phyloP scores from a whole-genome alignment of 2,888 invertebrate species.

The Apotomis capreana region DNA sequence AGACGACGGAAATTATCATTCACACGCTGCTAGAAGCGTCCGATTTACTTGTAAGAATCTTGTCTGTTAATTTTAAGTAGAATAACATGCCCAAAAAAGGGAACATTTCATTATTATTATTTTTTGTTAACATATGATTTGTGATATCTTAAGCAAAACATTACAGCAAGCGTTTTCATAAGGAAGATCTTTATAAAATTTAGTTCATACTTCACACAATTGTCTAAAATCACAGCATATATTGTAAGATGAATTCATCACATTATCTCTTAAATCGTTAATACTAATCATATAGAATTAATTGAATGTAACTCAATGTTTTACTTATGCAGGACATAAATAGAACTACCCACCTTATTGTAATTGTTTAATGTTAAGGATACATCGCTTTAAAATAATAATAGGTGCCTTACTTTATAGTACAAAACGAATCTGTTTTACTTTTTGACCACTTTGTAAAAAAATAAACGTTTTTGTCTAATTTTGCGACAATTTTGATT shows the following conservation, averaged over 20 bases:
- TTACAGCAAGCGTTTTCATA: too few species aligned
- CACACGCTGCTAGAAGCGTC: background rate
- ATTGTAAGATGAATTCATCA: constrained; percentile 16
- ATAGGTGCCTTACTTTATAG: constrained; percentile 31
- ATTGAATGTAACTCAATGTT: background rate
- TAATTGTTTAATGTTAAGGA: constrained; percentile 13
- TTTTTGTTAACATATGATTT: too few species aligned
- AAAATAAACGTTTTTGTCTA: constrained; percentile 39
- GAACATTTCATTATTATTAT: too few species aligned
- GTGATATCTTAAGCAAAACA: too few species aligned
- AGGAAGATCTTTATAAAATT: too few species aligned
- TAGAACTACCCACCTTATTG: constrained; percentile 35
- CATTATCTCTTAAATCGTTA: constrained; percentile 14
- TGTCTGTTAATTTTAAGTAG: too few species aligned
- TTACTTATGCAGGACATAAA: constrained; percentile 33
- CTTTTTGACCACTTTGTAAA: constrained; percentile 40
- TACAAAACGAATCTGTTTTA: constrained; percentile 37
- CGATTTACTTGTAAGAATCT: too few species aligned
- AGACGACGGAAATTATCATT: background rate
- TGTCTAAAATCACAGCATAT: background rate
- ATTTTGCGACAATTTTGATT: constrained; percentile 41
- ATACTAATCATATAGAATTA: constrained; percentile 1
- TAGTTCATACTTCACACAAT: too few species aligned
- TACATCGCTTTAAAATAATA: constrained; percentile 18
- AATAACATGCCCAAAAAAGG: too few species aligned